Evolutionary conservation across 2,113 vertebrate genomes (phyloP), one percentile per base, ranked within the genome.

Genomic region (Myotis davidii): DNA sequence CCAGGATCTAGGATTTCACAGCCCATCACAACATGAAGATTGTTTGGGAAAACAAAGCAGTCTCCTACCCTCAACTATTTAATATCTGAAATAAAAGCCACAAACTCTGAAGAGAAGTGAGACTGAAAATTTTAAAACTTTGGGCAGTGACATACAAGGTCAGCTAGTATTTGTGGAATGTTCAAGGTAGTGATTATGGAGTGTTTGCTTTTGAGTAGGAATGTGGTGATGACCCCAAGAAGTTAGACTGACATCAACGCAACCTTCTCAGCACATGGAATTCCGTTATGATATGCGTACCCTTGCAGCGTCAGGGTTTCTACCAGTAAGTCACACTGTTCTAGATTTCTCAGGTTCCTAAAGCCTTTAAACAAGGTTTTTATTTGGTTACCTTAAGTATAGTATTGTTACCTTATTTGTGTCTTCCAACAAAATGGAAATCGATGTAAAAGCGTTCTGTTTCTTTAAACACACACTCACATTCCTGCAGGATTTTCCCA

Each of bases 21-120:
- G 3, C 32, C 65, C 64, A n/a, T 70, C 23, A 65, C 59, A 73
- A 37, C 20, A 48, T 6, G 39, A 34, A 83, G 32, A 9, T 84
- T n/a, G 5, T 76, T 69, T 52, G 54, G 32, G 56, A 87, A 69
- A 59, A 54, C 5, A 54, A 50, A 52, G 54, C 20, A 37, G 6
- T 79, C 10, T 89, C 37, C 56, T 74, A 11, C 3, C 12, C 18
- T 95, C 48, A 74, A 85, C 69, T 90, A 85, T 54, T 85, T 96
- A 48, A 61, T 52, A 61, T 64, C 42, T 72, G 42, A 32, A 76
- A 61, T 70, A 61, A 84, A 89, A 88, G 21, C 32, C 50, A 65
- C 6, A 86, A 25, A 74, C 25, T 90, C 7, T 13, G n/a, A 70
- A 64, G 78, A 18, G 17, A 42, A 83, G 42, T 39, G 48, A 77